These are phyloP conservation scores for Gastrophryne carolinensis DNA, from an alignment of 2,797 vertebrate species.

Conservation along the genomic window DNA sequence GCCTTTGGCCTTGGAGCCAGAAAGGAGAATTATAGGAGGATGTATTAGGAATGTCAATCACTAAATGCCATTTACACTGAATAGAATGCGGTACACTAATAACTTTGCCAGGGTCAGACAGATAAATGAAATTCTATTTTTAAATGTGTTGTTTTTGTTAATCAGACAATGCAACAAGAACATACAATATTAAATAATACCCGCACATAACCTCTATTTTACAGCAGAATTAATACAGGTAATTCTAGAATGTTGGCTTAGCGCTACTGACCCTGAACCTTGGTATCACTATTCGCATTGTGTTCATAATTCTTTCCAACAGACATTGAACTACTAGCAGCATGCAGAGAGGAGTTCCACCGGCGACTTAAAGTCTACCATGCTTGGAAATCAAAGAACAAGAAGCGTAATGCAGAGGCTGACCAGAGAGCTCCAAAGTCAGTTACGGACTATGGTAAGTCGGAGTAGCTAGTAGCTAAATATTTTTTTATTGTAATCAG, in stretches of 20 bases:
- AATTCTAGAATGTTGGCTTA: not conserved
- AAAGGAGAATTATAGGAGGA: too few species aligned
- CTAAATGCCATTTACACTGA: too few species aligned
- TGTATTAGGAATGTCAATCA: too few species aligned
- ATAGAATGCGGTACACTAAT: too few species aligned
- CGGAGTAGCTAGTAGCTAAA: too few species aligned
- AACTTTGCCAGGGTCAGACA: too few species aligned
- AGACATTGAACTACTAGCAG: constrained; percentile 95
- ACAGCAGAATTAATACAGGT: not conserved
- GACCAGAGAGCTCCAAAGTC: constrained; percentile 95
- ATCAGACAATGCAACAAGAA: too few species aligned
- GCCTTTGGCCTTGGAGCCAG: not conserved
- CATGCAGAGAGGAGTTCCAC: constrained; percentile 97
- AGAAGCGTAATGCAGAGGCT: constrained; percentile 86
- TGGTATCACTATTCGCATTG: not conserved
- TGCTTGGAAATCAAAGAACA: constrained; percentile 98
- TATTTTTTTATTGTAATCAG: too few species aligned
- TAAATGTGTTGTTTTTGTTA: too few species aligned
- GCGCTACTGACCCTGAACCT: not conserved
- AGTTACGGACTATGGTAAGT: constrained; percentile 92
- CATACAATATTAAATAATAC: too few species aligned
- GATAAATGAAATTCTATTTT: too few species aligned
- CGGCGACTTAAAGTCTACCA: constrained; percentile 97
- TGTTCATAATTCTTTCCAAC: constrained; percentile 27
- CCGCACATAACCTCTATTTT: not conserved